These are phyloP conservation scores for Phymanthus crucifer DNA, from an alignment of 92 coral and sea anemone species.

Conservation along the genomic window DNA sequence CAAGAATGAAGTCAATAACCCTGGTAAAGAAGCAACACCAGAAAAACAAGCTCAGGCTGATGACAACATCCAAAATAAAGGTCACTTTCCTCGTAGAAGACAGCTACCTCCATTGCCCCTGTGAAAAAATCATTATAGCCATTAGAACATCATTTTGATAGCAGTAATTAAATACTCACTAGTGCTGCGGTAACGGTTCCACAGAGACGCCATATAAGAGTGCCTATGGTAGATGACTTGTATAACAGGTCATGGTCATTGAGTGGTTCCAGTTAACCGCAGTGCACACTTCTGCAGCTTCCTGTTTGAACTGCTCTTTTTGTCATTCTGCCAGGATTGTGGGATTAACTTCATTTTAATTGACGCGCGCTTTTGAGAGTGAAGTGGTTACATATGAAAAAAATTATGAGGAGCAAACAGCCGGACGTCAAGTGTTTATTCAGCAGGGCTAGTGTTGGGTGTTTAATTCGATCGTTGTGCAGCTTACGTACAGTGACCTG, in stretches of 20 bases:
- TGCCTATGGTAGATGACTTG: too few species aligned
- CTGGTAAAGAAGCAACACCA: neutral
- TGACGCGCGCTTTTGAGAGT: neutral
- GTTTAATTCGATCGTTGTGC: too few species aligned
- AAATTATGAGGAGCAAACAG: too few species aligned
- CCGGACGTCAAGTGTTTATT: too few species aligned
- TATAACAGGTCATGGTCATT: neutral
- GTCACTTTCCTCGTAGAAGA: neutral
- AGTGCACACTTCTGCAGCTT: neutral
- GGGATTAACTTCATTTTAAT: neutral
- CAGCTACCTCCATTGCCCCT: neutral
- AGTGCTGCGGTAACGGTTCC: too few species aligned
- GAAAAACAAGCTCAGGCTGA: neutral
- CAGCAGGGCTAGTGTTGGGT: too few species aligned
- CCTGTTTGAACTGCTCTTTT: neutral
- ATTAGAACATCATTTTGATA: neutral
- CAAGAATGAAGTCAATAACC: neutral
- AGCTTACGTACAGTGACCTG: too few species aligned
- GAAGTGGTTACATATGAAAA: too few species aligned
- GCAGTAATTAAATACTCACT: neutral
- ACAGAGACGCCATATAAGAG: too few species aligned
- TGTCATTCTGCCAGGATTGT: constrained; percentile 1
- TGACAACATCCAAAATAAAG: neutral
- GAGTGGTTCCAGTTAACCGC: neutral
- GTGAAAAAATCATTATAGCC: neutral